Evolutionary conservation across 2,113 vertebrate genomes (phyloP), one percentile per base, ranked within the genome.

Genomic region (Neotoma lepida): DNA sequence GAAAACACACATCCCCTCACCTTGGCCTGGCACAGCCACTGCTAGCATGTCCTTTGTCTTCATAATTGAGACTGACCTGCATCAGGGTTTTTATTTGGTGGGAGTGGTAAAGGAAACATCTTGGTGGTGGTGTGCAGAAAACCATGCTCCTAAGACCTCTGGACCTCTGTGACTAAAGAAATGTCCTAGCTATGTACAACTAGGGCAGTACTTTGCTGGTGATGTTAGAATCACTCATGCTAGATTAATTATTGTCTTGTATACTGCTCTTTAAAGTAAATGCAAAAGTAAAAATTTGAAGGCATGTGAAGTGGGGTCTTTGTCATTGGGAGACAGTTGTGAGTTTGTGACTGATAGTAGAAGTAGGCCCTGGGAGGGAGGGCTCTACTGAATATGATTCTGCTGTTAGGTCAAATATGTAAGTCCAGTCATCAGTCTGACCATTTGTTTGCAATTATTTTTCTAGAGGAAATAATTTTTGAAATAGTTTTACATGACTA

Each of bases 141-240:
- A 90, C 46, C 70, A 81, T 30, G 13, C 61, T 93, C 12, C 58
- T 93, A 81, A 95, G 46, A 90, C 15, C 66, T 74, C n/a, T 86
- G 86, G 92, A 71, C 17, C 54, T 95, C 77, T 4, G 6, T 86
- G 88, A 78, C 76, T 96, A 93, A 94, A 87, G 96, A 93, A 93
- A 85, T 33, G n/a, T 54, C 17, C 51, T 49, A 61, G 15, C 33
- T 41, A 56, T 26, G 49, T 2, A 3, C 39, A 33, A 14, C 8
- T 56, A 2, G n/a, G 41, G 35, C 30, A n/a, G 22, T 81, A 22
- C 44, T 91, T 44, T 85, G 12, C 33, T 77, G 39, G 58, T 93
- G 71, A 86, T 49, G 14, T 74, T 93, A 46, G 66, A 46, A n/a
- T 86, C 68, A 68, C 46, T 86, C 4, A 58, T 9, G 22, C n/a